A percentile compares a stretch with the other conserved stretches of the same genome.
phyloP scores from a whole-genome alignment of 1,140 invertebrate genomes.

The Drosophila tani region DNA sequence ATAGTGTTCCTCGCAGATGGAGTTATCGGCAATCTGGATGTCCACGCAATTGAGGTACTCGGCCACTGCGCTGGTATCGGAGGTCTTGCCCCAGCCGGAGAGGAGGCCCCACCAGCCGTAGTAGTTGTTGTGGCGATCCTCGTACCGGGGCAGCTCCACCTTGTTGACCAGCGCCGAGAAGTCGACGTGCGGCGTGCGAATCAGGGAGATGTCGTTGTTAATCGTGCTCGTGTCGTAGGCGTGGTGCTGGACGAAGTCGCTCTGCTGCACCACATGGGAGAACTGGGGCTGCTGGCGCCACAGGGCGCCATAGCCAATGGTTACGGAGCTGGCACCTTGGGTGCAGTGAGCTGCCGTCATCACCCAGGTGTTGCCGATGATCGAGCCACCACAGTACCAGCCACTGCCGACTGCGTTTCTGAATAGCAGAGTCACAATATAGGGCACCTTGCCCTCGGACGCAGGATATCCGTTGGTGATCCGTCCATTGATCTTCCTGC shows the following conservation, averaged over 20 bases:
- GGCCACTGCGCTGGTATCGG: constrained; percentile 9
- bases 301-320: constrained; percentile 29
- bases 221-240: constrained; percentile 16
- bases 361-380: constrained; percentile 86
- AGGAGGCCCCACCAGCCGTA: constrained; percentile 47
- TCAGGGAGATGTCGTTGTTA: constrained; percentile 49
- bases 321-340: constrained; percentile 37
- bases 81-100: constrained; percentile 53
- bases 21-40: constrained; percentile 38
- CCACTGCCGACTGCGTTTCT: constrained; percentile 85
- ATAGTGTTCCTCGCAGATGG: constrained; percentile 32
- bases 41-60: constrained; percentile 43
- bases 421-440: constrained; percentile 78
- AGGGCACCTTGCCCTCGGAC: constrained; percentile 85
- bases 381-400: constrained; percentile 86
- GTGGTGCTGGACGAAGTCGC: constrained; percentile 24
- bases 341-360: constrained; percentile 80
- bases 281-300: constrained; percentile 35
- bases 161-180: constrained; percentile 50
- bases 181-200: constrained; percentile 38
- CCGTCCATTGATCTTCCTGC: constrained; percentile 34
- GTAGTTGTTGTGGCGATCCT: constrained; percentile 36
- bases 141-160: constrained; percentile 48
- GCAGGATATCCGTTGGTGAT: constrained; percentile 62
- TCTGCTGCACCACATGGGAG: constrained; percentile 16